phyloP scores from a whole-genome alignment of 2,888 invertebrate genomes.

The Sarcophaga subvicina region DNA sequence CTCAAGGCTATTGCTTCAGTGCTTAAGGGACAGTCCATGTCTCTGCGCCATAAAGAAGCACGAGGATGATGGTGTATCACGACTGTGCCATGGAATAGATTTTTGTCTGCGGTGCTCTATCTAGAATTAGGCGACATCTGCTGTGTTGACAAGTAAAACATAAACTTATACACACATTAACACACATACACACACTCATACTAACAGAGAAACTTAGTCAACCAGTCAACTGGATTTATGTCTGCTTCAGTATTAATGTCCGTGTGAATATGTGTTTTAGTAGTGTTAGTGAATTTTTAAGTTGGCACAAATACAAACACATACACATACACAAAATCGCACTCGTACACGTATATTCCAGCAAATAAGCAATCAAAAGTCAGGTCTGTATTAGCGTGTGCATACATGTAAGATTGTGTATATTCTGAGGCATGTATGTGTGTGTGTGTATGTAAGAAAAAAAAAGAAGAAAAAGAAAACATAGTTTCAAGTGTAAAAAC shows the following conservation, averaged over 20 bases:
- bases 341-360: background rate
- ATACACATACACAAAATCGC: background rate
- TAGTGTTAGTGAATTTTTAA: background rate
- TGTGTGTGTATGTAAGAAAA: background rate
- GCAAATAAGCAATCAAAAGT: constrained; percentile 52
- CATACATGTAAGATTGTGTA: background rate
- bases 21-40: no score
- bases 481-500: constrained; percentile 60
- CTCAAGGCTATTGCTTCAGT: no score
- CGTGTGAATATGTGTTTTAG: background rate
- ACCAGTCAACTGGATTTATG: background rate
- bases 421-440: background rate
- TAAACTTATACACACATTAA: no score
- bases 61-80: no score
- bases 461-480: background rate
- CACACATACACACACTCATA: background rate
- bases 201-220: background rate
- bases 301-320: background rate
- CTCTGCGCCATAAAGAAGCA: no score
- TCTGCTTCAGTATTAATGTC: constrained; percentile 3
- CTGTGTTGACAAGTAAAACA: background rate
- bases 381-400: constrained; percentile 37
- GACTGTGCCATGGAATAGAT: no score
- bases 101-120: no score
- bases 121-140: background rate